Evolutionary conservation across 2,797 vertebrate genomes (phyloP), one percentile per base, ranked within the genome.

Genomic region (Bovichtus variegatus): DNA sequence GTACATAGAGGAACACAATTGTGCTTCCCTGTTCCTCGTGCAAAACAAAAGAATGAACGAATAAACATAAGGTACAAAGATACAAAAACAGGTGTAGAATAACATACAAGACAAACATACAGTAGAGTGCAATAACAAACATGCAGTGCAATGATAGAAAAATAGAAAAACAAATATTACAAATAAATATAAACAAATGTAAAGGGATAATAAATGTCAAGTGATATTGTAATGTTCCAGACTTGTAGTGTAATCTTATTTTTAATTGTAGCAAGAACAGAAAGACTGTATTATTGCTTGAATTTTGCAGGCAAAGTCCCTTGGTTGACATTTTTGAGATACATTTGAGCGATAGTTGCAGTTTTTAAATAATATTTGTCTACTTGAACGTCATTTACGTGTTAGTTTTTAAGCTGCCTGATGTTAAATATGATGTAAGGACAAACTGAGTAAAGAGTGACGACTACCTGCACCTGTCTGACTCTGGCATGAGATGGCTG

Each of bases 401-500:
- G 34, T 54, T 31, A 53, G 3, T 41, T 36, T 71, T 40, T 27
- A 13, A 13, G 0, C 34, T 34, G 31, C 31, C 13, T n/a, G 18
- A 3, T 12, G 13, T 51, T 13, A 34, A 44, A 31, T 40, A 27
- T 2, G 10, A 25, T 23, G 7, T 15, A 8, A 16, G 4, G 0
- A 8, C 25, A 38, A 50, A 34, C 31, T 51, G n/a, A 15, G 16
- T 16, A 46, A 31, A 76, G 41, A 44, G 3, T 27, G 31, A 51
- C 1, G 2, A 44, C 0, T 36, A 57, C 55, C 34, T 81, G 23
- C 46, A 75, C 50, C 58, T 80, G 25, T 40, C 40, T n/a, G 27
- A 19, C 23, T 21, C 23, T 71, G 19, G 76, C 86, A 81, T 66
- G 87, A 93, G 86, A 93, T 91, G 90, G 91, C 90, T 89, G 91